Evolutionary conservation across 2,888 invertebrate genomes (phyloP), one percentile per base, ranked within the genome.

Genomic region (Cosmia trapezina): DNA sequence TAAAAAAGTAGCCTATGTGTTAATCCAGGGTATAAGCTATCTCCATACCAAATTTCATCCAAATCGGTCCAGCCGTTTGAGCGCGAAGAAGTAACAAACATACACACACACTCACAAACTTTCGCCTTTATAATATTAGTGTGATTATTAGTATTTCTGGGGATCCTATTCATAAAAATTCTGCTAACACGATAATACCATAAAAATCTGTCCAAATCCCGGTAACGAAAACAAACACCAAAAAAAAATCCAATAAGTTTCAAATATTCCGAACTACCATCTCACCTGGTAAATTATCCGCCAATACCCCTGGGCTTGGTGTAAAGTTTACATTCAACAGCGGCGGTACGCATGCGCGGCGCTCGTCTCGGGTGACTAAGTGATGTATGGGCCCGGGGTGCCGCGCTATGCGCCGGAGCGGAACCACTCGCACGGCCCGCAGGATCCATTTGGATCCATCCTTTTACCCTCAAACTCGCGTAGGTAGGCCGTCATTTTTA

Each of bases 341-440:
- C 64, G 47, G 43, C 43, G 51, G 57, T 61, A 82, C 86, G 88
- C 88, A 86, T 81, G 89, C 89, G 90, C 85, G 70, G 57, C 69
- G 65, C 53, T 74, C 87, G 85, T 84, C 79, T 74, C 86, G 87
- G 84, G 80, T 87, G 88, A 82, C 84, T 89, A 85, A 84, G 89
- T 89, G 91, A 89, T 88, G 87, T 87, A 89, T 90, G 85, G 82
- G 79, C 80, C 85, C 88, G 80, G 79, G 78, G 86, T 83, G 83
- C 60, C 84, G 72, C 49, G 66, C 77, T 71, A 84, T 88, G 89
- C 88, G 88, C 87, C 84, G 84, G 86, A 88, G 87, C 91, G 88
- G 82, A 82, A 86, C 86, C 81, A 76, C 88, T 86, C 86, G 76
- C 86, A 80, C 85, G 83, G 73, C 64, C 87, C 75, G 73, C 81